Evolutionary conservation across 2,888 invertebrate genomes (phyloP), one percentile per base, ranked within the genome.

Genomic region (Ormyrus rosae): DNA sequence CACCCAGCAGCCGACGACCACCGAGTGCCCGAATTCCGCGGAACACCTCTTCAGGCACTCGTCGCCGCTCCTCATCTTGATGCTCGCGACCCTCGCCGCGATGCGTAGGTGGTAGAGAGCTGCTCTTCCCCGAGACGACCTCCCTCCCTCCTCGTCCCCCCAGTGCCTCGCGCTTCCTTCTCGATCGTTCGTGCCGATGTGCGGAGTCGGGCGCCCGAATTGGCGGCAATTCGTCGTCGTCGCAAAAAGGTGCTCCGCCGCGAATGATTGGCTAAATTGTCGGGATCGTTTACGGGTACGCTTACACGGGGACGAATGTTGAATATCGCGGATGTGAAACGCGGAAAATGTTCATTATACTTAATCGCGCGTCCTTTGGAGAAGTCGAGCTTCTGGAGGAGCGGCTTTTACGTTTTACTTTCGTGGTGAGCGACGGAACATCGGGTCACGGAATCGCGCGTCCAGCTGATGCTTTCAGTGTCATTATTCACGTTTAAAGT

Each of bases 21-120:
- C 73, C 50, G 74, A 77, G 63, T 82, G 77, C 10, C 78, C 80
- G 8, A 76, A 65, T 9, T 10, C 51, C 2, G 78, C 63, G 9
- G 58, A 60, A 5, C 11, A 8, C 7, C 53, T 75, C 6, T 45
- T 19, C 55, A 51, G 34, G 11, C 56, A 53, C 6, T 9, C 50
- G 19, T 10, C 34, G 19, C 45, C 63, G 10, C 46, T 80, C 13
- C 50, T 50, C 13, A 1, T 11, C 10, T 2, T 67, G 11, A 10
- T 13, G 55, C n/a, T 63, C n/a, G 19, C 19, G 48, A 61, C 10
- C 7, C 0, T 68, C 11, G 48, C 5, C 7, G 56, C 46, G n/a
- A 13, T 9, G 10, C 13, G 58, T 58, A 58, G 13, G 55, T 8
- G 64, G 2, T 8, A 50, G 6, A n/a, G n/a, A n/a, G 46, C n/a